A percentile compares a stretch with the other conserved stretches of the same genome.
Conservation (phyloP, 2,113 vertebrate species). For the Bolborhynchus lineola region DNA sequence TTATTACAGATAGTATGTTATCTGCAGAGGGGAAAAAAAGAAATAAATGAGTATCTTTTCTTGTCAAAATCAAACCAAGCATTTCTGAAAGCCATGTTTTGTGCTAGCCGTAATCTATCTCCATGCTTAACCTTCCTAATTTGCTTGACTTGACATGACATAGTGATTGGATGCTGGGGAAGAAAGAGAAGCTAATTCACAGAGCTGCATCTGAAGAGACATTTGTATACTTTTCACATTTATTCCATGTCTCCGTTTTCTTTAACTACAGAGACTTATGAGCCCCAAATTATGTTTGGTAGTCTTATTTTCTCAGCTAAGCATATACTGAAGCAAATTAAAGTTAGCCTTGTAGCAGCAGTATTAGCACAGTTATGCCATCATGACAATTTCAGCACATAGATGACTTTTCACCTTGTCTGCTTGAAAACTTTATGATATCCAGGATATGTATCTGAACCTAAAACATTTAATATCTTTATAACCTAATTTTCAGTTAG, state of each 20-base stretch:
- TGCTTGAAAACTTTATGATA: not conserved
- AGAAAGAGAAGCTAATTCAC: not conserved
- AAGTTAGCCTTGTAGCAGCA: not conserved
- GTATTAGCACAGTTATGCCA: not conserved
- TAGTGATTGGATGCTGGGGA: not conserved
- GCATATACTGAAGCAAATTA: not conserved
- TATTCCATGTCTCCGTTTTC: not conserved
- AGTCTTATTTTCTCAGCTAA: not conserved
- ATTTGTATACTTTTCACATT: not conserved
- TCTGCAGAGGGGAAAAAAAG: not conserved
- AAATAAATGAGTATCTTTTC: not conserved
- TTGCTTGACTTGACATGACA: not conserved
- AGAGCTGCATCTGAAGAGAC: not conserved
- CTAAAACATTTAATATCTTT: not conserved
- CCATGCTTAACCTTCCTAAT: not conserved
- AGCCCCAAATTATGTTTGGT: not conserved
- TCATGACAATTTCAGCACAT: not conserved
- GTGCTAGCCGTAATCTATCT: not conserved
- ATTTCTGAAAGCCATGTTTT: not conserved
- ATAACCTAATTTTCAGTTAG: not conserved
- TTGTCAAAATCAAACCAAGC: not conserved
- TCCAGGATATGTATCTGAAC: not conserved
- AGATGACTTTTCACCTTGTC: accelerated
- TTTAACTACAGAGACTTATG: not conserved
- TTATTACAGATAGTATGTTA: not conserved